These are phyloP conservation scores for Brachionus paranguensis DNA, from an alignment of 1,140 invertebrate species.

Conservation along the genomic window DNA sequence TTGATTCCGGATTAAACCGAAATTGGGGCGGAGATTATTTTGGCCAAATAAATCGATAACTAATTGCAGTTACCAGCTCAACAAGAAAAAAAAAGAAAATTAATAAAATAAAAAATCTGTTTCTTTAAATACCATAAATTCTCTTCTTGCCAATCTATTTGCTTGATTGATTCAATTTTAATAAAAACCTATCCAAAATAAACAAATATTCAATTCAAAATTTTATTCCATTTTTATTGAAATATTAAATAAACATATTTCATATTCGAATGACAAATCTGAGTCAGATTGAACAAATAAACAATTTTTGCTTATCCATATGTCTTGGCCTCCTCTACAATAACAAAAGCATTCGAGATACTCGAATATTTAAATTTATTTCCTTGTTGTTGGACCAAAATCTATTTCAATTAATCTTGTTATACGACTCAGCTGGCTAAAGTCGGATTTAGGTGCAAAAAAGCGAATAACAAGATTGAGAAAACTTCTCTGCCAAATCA, in stretches of 20 bases:
- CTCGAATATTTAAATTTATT: background rate
- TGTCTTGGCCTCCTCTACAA: background rate
- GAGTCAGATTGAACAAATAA: constrained; percentile 4
- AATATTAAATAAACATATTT: constrained; percentile 32
- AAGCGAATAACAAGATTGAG: constrained; percentile 3
- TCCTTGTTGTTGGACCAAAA: background rate
- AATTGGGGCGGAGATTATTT: background rate
- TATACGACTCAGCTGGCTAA: background rate
- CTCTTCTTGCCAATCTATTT: background rate
- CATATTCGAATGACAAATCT: constrained; percentile 4
- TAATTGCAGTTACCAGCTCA: background rate
- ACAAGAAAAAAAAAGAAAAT: background rate
- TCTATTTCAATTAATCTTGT: background rate
- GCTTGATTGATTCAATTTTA: constrained; percentile 20
- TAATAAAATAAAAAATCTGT: constrained; percentile 16
- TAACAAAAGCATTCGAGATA: background rate
- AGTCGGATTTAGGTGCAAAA: background rate
- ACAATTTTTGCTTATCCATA: constrained; percentile 29
- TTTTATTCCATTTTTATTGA: constrained; percentile 10
- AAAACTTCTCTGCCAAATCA: background rate
- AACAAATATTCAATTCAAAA: background rate
- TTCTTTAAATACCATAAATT: constrained; percentile 2
- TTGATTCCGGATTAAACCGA: constrained; percentile 8
- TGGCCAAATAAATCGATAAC: background rate
- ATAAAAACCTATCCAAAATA: background rate